Evolutionary conservation across 2,888 invertebrate genomes (phyloP), one percentile per base, ranked within the genome.

Genomic region (Anthrax anthrax): DNA sequence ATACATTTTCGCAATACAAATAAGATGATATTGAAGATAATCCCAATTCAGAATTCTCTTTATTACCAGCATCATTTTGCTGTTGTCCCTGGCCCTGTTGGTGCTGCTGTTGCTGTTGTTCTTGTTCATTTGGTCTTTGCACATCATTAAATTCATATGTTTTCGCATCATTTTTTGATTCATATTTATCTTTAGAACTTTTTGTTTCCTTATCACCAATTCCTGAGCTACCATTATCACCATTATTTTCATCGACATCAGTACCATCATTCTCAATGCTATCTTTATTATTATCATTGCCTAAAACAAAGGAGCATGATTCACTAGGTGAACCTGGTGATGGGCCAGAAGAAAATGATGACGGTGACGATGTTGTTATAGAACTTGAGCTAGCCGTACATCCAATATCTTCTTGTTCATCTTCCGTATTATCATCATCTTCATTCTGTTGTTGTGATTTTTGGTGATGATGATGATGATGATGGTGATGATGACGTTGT

Each of bases 321-420:
- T 64, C 64, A 1, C 58, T 59, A 5, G 51, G 51, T 19, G 59
- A 54, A 39, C 62, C 61, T 1, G 63, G 63, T n/a, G 65, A 65
- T 0, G 65, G 66, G 1, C 64, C 66, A 18, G 68, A 65, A 0
- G 66, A 65, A 52, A 68, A 66, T 2, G 66, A 65, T 9, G 68
- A 68, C 10, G 65, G 64, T n/a, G 66, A 65, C 1, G 67, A 67
- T 14, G 65, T 65, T 1, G 68, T 67, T 40, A 66, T 55, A 1
- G 68, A 67, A 48, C 65, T 65, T 1, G 60, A 57, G 9, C 58
- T 56, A 5, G 57, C 57, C 14, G 41, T 16, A 19, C 19, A 38
- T 18, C 36, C 36, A 36, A 32, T 32, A 32, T 46, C 46, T 14
- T 46, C 46, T 10, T 32, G 38, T 16, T 37, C 42, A 4, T 46